Percentiles rank a stretch among this genome's conserved stretches.
Evolutionary conservation across 2,888 invertebrate genomes (phyloP).

Genomic region (Drosophila algonquin): DNA sequence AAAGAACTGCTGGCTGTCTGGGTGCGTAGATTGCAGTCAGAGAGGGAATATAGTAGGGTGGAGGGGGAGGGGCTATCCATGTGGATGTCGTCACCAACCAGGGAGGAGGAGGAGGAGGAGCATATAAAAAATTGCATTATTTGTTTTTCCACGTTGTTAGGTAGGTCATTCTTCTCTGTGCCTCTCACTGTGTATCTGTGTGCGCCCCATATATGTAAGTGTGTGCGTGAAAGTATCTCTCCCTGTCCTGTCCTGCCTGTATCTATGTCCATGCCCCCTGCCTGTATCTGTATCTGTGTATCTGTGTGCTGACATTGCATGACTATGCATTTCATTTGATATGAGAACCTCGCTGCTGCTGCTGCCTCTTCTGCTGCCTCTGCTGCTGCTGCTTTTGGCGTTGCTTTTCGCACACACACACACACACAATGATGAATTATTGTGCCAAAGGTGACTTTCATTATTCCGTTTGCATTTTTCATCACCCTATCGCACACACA

Average conservation of each 20-base stretch:
- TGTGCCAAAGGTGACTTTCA: conserved; percentile 73
- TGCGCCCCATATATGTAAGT: neutral
- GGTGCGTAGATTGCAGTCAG: conserved; percentile 43
- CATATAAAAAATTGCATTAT: conserved; percentile 67
- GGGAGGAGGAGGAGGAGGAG: conserved; percentile 3
- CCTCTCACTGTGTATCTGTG: neutral
- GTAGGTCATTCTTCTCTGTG: conserved; percentile 9
- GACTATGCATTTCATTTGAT: conserved; percentile 78
- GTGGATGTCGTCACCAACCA: conserved; percentile 33
- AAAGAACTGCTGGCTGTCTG: neutral
- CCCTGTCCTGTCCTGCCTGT: neutral
- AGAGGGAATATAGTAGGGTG: neutral
- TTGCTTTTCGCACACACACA: neutral
- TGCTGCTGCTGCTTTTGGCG: neutral
- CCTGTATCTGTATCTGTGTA: conserved; percentile 29
- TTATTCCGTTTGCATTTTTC: conserved; percentile 57
- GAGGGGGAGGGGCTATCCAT: neutral
- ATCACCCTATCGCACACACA: conserved; percentile 20
- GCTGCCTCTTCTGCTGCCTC: neutral
- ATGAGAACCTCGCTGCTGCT: conserved; percentile 41
- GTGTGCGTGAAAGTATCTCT: neutral
- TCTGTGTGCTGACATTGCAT: conserved; percentile 55
- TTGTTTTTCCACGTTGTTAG: conserved; percentile 55
- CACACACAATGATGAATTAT: conserved; percentile 67
- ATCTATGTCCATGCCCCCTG: neutral